A percentile compares a stretch with the other conserved stretches of the same genome.
Conservation (phyloP, 2,113 vertebrate species). For the Neogale vison region DNA sequence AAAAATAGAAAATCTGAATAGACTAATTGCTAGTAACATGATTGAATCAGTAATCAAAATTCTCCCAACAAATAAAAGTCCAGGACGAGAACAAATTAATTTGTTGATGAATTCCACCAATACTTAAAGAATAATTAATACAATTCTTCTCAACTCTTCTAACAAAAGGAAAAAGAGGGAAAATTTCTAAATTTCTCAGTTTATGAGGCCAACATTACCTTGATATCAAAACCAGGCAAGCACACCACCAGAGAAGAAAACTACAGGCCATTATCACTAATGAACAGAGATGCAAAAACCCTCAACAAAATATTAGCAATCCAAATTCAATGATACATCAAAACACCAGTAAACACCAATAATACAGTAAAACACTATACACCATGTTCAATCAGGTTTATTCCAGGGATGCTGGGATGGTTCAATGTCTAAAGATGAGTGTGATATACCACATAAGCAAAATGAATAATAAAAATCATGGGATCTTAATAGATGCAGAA, state of each 20-base stretch:
- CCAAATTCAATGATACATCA: background rate
- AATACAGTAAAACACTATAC: background rate
- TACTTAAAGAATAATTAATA: background rate
- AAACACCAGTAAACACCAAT: background rate
- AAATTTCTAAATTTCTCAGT: background rate
- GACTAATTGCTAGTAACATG: background rate
- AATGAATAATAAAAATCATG: background rate
- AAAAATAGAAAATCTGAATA: background rate
- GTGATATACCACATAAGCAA: background rate
- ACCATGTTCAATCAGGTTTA: background rate
- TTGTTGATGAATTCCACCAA: background rate
- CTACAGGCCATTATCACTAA: background rate
- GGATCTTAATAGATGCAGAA: background rate
- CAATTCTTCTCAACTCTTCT: background rate
- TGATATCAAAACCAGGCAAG: background rate
- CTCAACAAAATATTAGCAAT: background rate
- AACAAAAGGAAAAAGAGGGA: background rate
- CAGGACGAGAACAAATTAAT: background rate
- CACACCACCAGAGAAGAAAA: background rate
- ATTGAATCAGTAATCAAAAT: background rate
- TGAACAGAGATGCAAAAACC: background rate
- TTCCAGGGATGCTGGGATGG: background rate
- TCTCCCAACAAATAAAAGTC: background rate
- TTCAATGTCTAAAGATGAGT: background rate
- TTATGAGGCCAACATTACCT: background rate